These are phyloP conservation scores for Leucopsar rothschildi DNA, from an alignment of 2,113 vertebrate species.

Conservation along the genomic window DNA sequence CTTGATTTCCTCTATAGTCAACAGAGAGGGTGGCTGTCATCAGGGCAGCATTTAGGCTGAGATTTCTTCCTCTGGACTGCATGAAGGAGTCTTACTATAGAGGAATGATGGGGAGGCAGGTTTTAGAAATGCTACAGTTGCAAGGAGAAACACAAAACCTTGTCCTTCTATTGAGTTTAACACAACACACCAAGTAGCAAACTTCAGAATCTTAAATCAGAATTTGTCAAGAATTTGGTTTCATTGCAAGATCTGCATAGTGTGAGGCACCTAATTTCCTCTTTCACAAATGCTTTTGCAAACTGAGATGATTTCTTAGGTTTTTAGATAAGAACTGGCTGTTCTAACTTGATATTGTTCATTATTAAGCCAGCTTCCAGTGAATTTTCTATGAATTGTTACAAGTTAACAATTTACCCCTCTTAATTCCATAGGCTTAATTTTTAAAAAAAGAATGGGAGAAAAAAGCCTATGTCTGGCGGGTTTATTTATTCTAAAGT, in stretches of 20 bases:
- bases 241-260: not conserved
- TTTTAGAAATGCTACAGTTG: not conserved
- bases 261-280: not conserved
- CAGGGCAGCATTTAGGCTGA: not conserved
- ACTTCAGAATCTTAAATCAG: not conserved
- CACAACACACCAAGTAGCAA: not conserved
- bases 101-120: not conserved
- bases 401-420: not conserved
- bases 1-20: not conserved
- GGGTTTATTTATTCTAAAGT: slow-evolving; percentile 17
- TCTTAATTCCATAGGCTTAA: not conserved
- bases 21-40: not conserved
- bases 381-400: not conserved
- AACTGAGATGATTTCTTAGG: not conserved
- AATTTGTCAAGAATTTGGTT: not conserved
- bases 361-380: not conserved
- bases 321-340: not conserved
- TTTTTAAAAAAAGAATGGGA: not conserved
- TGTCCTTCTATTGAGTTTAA: not conserved
- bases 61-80: not conserved
- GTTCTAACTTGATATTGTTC: not conserved
- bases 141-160: not conserved
- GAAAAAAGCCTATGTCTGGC: not conserved
- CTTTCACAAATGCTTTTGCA: not conserved
- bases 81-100: not conserved